Base-by-base conservation (phyloP, 2,113 vertebrate genomes). In the Vanacampus margaritifer region DNA sequence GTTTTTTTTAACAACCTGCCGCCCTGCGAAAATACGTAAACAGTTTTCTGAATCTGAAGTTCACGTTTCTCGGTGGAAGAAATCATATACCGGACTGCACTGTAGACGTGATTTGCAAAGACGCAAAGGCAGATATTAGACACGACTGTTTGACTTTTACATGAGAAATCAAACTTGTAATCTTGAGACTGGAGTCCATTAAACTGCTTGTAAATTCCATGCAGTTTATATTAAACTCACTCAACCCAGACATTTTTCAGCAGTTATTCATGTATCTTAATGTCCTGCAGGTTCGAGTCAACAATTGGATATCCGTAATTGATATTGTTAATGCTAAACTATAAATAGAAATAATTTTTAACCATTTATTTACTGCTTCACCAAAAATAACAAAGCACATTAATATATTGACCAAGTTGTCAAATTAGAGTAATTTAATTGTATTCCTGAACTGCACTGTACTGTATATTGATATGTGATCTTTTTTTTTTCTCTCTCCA, bases 391-490 rank as follows among this genome's bases (percentile, higher is more conserved):
- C n/a, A 54, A 24, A 54, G 12, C 2, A 26, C 53, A 2, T 21
- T 16, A 14, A 24, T 23, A 24, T 53, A 4, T 13, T 89, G 83
- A 65, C 73, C 79, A 74, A 86, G 76, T 32, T 32, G 76, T 81
- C 67, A 76, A 68, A 54, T 26, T 28, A 56, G 26, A 56, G 10
- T 56, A 16, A 14, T 59, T 12, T 21, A 58, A 4, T 37, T 14
- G 53, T 11, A 54, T 54, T 54, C 53, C 24, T 16, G 24, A 24
- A 56, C 5, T 56, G 53, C 13, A 26, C 24, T 60, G 35, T 58
- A 35, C 10, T 19, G 28, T 39, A 21, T 60, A 60, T 5, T 23
- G 88, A 90, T 90, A 90, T 90, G 88, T 86, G 28, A 3, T 54
- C 67, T 78, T 80, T 79, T 24, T 14, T 53, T 66, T 79, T 78